Percentiles rank a stretch among this genome's conserved stretches.
Evolutionary conservation across 2,797 vertebrate genomes (phyloP).

Genomic region (Gymnocypris eckloni): DNA sequence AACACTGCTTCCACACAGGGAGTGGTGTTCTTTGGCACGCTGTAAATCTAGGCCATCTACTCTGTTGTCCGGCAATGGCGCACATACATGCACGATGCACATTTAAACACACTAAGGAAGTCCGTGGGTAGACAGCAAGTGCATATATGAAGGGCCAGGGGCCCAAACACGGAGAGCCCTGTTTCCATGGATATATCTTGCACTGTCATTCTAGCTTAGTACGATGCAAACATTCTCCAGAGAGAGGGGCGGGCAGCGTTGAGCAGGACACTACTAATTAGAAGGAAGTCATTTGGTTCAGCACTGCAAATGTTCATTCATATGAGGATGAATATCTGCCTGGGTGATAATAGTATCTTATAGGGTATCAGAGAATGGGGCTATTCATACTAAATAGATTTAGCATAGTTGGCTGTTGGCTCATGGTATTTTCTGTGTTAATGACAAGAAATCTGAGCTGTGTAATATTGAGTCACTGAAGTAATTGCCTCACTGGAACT

Average conservation of each 20-base stretch:
- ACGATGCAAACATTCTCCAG: slow-evolving; percentile 1
- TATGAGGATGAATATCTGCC: not conserved
- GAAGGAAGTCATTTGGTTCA: not conserved
- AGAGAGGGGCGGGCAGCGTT: not conserved
- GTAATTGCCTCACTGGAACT: slow-evolving; percentile 25
- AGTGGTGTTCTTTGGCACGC: slow-evolving; percentile 57
- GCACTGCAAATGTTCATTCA: not conserved
- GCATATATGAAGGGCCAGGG: slow-evolving; percentile 21
- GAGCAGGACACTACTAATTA: slow-evolving; percentile 21
- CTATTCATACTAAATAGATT: not conserved
- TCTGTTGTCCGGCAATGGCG: slow-evolving; percentile 30
- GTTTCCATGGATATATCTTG: slow-evolving; percentile 17
- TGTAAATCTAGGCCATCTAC: slow-evolving; percentile 58
- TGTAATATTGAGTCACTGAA: not conserved
- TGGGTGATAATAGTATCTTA: not conserved
- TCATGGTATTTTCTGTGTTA: slow-evolving; percentile 22
- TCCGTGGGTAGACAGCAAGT: not conserved
- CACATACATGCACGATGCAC: slow-evolving; percentile 36
- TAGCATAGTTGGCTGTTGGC: not conserved
- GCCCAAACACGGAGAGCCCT: slow-evolving; percentile 1
- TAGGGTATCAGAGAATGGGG: not conserved
- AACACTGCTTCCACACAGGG: slow-evolving; percentile 47
- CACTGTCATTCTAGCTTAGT: slow-evolving; percentile 1
- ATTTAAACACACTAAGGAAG: slow-evolving; percentile 19
- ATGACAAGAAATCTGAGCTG: not conserved